A percentile compares a stretch with the other conserved stretches of the same genome.
These are phyloP conservation scores for Cyclophora punctaria DNA, from an alignment of 2,888 invertebrate species.

Conservation along the genomic window DNA sequence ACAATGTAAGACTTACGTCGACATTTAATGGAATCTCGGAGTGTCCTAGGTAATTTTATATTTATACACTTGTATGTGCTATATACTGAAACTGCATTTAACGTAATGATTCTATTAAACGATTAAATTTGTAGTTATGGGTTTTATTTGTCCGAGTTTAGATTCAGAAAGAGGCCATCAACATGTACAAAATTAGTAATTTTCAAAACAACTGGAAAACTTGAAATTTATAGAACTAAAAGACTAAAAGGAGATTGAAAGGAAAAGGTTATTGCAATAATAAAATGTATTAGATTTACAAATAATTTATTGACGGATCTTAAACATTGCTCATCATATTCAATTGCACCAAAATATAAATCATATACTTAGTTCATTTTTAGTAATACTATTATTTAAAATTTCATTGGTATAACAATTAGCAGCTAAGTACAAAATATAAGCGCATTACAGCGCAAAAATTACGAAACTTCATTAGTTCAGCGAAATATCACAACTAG, in stretches of 20 bases:
- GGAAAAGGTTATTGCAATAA: background rate
- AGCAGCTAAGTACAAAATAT: constrained; percentile 18
- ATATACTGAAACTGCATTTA: constrained; percentile 59
- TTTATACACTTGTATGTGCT: constrained; percentile 45
- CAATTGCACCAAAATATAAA: constrained; percentile 14
- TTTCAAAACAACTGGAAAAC: too few species aligned
- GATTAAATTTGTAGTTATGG: constrained; percentile 15
- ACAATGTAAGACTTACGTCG: constrained; percentile 1
- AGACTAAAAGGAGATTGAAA: background rate
- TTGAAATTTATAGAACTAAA: too few species aligned
- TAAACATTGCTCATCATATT: constrained; percentile 7
- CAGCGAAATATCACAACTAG: constrained; percentile 2
- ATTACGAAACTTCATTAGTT: constrained; percentile 22
- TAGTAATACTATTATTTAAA: constrained; percentile 26
- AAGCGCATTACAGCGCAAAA: constrained; percentile 24
- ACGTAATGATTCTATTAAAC: constrained; percentile 21
- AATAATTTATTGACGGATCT: constrained; percentile 16
- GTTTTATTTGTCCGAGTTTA: background rate
- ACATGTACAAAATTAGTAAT: too few species aligned
- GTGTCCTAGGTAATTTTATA: constrained; percentile 23
- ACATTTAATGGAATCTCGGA: constrained; percentile 16
- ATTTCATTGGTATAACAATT: constrained; percentile 37
- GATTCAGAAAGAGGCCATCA: too few species aligned
- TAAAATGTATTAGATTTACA: constrained; percentile 4
- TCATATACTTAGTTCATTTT: constrained; percentile 13